phyloP scores from a whole-genome alignment of 1,140 invertebrate species.

The Dendrolimus kikuchii region DNA sequence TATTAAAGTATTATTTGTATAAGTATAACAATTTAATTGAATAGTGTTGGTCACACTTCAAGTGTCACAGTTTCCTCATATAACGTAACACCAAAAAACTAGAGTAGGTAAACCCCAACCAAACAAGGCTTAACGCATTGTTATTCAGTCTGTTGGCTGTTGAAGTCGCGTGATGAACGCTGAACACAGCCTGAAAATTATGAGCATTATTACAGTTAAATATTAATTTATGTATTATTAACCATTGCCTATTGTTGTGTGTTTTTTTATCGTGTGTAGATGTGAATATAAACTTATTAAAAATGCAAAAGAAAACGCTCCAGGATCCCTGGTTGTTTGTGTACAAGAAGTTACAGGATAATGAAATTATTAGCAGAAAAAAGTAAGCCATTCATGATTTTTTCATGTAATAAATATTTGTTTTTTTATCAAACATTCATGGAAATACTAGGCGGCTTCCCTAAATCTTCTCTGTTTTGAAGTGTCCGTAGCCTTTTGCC shows the following conservation, averaged over 20 bases:
- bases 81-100: conserved; percentile 47
- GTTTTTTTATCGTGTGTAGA: not conserved
- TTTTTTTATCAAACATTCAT: too few relatives aligned
- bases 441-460: too few relatives aligned
- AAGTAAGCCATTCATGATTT: conserved; percentile 33
- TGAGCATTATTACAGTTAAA: not conserved
- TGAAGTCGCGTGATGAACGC: conserved; percentile 22
- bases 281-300: conserved; percentile 7
- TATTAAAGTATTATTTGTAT: too few relatives aligned
- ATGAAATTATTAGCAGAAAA: conserved; percentile 45
- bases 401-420: not conserved
- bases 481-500: too few relatives aligned
- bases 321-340: conserved; percentile 55
- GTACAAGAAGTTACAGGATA: conserved; percentile 50
- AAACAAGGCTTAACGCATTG: conserved; percentile 42
- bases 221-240: not conserved
- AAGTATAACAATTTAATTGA: too few relatives aligned
- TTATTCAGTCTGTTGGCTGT: conserved; percentile 27
- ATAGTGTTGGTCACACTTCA: too few relatives aligned
- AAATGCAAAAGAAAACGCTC: conserved; percentile 27
- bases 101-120: conserved; percentile 42
- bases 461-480: too few relatives aligned
- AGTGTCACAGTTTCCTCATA: not conserved
- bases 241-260: not conserved
- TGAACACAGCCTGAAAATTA: not conserved